Percentiles rank a stretch among this genome's conserved stretches.
Conservation (phyloP, 1,140 invertebrate genomes). For the Euura saliciscinereae region DNA sequence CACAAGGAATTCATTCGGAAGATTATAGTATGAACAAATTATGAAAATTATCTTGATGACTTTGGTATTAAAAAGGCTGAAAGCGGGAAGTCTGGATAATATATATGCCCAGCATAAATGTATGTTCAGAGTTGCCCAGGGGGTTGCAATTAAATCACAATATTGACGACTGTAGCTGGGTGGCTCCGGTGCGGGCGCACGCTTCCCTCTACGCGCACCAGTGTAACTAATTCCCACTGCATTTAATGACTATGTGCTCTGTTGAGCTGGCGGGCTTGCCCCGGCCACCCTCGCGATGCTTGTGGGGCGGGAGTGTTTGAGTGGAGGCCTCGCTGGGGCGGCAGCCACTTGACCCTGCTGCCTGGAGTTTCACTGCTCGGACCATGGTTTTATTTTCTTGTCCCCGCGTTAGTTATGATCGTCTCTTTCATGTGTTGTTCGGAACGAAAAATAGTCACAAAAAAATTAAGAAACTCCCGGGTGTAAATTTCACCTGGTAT, state of each 20-base stretch:
- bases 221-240: slow-evolving; percentile 42
- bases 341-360: slow-evolving; percentile 1
- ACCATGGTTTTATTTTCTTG: no score
- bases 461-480: no score
- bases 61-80: no score
- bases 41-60: no score
- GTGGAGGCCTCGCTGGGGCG: slow-evolving; percentile 3
- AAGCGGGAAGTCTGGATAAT: no score
- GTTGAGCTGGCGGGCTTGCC: background rate
- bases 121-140: slow-evolving; percentile 12
- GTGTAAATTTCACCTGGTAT: no score
- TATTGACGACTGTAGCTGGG: slow-evolving; percentile 28
- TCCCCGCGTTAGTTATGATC: no score
- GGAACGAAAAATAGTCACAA: no score
- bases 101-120: no score
- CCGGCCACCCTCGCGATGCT: background rate
- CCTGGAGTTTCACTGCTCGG: background rate
- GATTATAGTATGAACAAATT: no score
- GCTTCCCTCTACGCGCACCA: slow-evolving; percentile 9
- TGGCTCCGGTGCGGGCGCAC: background rate
- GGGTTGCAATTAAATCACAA: slow-evolving; percentile 29
- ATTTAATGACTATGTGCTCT: slow-evolving; percentile 35
- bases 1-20: no score
- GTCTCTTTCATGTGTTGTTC: no score
- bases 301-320: slow-evolving; percentile 2